Percentiles rank a stretch among this genome's conserved stretches.
phyloP scores from a whole-genome alignment of 2,113 vertebrate genomes.

The Ictalurus furcatus region DNA sequence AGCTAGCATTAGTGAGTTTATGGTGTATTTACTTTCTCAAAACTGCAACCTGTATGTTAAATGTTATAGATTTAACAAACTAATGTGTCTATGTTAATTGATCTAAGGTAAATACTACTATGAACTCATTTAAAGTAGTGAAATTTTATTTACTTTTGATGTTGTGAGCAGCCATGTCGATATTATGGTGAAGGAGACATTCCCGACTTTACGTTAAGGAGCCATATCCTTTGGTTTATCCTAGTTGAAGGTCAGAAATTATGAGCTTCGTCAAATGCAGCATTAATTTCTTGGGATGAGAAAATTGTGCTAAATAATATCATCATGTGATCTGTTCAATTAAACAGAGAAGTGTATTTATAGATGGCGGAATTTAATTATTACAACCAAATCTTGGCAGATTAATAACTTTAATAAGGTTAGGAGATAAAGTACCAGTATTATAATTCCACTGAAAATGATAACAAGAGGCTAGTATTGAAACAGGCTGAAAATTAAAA shows the following conservation, averaged over 20 bases:
- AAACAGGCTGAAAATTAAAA: not conserved
- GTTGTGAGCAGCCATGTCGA: not conserved
- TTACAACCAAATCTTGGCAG: not conserved
- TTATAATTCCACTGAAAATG: not conserved
- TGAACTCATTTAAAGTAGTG: not conserved
- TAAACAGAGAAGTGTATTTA: not conserved
- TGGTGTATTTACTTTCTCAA: not conserved
- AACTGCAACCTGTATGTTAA: not conserved
- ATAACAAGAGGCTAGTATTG: not conserved
- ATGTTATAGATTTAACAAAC: not conserved
- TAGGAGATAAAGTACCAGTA: not conserved
- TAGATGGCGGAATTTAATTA: not conserved
- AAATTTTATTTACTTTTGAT: not conserved
- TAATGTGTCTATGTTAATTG: not conserved
- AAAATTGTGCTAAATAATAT: not conserved
- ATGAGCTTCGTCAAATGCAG: not conserved
- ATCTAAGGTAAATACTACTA: not conserved
- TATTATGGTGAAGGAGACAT: not conserved
- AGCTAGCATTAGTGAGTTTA: not conserved
- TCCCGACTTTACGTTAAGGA: not conserved
- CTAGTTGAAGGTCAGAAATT: not conserved
- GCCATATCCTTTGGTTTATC: not conserved
- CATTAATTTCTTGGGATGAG: not conserved
- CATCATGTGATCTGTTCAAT: not conserved
- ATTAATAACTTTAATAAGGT: not conserved